Conservation (phyloP, 2,888 invertebrate genomes). For the Choreutis nemorana region DNA sequence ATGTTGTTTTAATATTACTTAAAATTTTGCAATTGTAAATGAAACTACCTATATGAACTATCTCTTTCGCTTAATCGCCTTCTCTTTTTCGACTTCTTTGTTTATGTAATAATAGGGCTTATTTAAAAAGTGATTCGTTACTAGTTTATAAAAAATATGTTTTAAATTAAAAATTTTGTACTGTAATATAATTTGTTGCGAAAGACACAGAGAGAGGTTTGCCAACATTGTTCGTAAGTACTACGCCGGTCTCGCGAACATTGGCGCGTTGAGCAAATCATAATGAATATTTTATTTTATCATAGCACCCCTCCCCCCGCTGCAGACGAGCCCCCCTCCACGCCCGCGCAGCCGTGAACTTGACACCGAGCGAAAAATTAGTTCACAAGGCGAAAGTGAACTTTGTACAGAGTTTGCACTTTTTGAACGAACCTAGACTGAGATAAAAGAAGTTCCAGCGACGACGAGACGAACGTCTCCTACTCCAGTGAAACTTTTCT, state of each 20-base stretch:
- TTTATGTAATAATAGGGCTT: too few species aligned
- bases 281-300: conserved; percentile 67
- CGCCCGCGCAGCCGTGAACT: conserved; percentile 49
- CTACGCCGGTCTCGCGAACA: conserved; percentile 32
- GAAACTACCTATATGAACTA: background rate
- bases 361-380: conserved; percentile 66
- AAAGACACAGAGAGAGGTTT: too few species aligned
- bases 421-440: conserved; percentile 56
- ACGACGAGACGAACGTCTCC: background rate
- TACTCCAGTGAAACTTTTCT: background rate
- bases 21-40: too few species aligned
- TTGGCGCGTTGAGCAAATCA: conserved; percentile 56
- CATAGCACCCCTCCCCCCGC: conserved; percentile 33
- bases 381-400: conserved; percentile 65
- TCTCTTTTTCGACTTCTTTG: too few species aligned
- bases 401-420: conserved; percentile 62
- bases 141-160: too few species aligned
- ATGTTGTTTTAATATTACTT: background rate
- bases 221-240: too few species aligned
- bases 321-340: conserved; percentile 16
- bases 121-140: too few species aligned
- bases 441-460: conserved; percentile 53
- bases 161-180: too few species aligned
- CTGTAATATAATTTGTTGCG: too few species aligned
- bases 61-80: too few species aligned